Percentiles rank a stretch among this genome's conserved stretches.
phyloP scores from a whole-genome alignment of 1,140 invertebrate species.

The Pissodes strobi region DNA sequence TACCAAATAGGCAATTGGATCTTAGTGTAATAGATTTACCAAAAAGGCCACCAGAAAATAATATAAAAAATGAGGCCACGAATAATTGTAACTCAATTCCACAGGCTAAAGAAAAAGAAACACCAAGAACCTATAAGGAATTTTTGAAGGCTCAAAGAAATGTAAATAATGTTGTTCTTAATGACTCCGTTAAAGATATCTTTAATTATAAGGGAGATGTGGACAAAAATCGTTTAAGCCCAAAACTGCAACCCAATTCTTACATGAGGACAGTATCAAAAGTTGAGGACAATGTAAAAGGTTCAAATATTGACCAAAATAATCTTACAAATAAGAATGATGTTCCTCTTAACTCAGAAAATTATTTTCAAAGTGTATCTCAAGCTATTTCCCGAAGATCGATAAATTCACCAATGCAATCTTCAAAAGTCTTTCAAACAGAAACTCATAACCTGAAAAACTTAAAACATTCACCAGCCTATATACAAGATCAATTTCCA shows the following conservation, averaged over 20 bases:
- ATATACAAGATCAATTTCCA: too few species aligned
- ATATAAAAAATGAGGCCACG: background rate
- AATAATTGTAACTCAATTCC: background rate
- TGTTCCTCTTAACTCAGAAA: too few species aligned
- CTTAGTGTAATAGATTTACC: constrained; percentile 50
- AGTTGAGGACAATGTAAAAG: too few species aligned
- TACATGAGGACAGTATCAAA: too few species aligned
- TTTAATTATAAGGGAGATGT: constrained; percentile 39
- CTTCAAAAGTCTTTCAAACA: background rate
- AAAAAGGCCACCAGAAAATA: background rate
- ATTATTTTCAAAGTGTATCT: background rate
- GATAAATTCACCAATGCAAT: background rate
- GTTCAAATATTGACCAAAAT: too few species aligned
- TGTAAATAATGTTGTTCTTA: constrained; percentile 13
- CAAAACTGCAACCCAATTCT: background rate
- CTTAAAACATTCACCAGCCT: too few species aligned
- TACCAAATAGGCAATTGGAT: constrained; percentile 52
- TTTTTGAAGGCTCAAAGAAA: constrained; percentile 36
- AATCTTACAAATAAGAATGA: too few species aligned
- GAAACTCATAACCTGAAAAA: too few species aligned
- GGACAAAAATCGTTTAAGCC: background rate
- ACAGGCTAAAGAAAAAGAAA: constrained; percentile 6
- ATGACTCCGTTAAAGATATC: constrained; percentile 43
- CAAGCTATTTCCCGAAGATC: background rate
- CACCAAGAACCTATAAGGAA: constrained; percentile 36